phyloP scores from a whole-genome alignment of 1,140 invertebrate genomes.

The Diorhabda elongata region DNA sequence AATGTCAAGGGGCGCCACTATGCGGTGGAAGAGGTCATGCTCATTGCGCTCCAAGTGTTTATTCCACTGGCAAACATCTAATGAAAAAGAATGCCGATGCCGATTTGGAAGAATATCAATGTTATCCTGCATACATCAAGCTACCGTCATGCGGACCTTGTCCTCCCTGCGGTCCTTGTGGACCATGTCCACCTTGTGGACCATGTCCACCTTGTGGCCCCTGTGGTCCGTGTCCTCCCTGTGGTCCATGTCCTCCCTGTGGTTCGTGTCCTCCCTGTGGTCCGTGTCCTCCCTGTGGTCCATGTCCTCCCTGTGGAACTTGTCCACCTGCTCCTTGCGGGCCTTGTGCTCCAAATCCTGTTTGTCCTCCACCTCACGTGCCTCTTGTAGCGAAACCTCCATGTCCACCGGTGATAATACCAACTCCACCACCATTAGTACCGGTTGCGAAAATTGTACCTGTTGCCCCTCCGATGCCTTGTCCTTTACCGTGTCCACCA shows the following conservation, averaged over 20 bases:
- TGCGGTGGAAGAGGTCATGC: constrained; percentile 65
- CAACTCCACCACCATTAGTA: constrained; percentile 33
- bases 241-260: constrained; percentile 17
- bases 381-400: constrained; percentile 37
- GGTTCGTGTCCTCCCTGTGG: constrained; percentile 24
- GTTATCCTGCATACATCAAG: constrained; percentile 41
- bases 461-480: constrained; percentile 25
- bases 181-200: constrained; percentile 8
- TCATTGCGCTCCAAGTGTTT: constrained; percentile 54
- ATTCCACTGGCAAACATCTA: constrained; percentile 36
- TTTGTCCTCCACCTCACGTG: constrained; percentile 34
- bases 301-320: constrained; percentile 25
- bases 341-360: constrained; percentile 30
- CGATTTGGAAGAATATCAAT: constrained; percentile 39
- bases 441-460: constrained; percentile 37
- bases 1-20: constrained; percentile 63
- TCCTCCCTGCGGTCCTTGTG: constrained; percentile 12
- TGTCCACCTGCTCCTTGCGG: constrained; percentile 30
- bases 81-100: constrained; percentile 23
- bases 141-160: constrained; percentile 34
- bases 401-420: constrained; percentile 37
- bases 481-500: constrained; percentile 32
- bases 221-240: constrained; percentile 25
- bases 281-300: constrained; percentile 22
- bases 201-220: constrained; percentile 25